Conservation (phyloP, 2,888 invertebrate species). For the Polydrusus cervinus region DNA sequence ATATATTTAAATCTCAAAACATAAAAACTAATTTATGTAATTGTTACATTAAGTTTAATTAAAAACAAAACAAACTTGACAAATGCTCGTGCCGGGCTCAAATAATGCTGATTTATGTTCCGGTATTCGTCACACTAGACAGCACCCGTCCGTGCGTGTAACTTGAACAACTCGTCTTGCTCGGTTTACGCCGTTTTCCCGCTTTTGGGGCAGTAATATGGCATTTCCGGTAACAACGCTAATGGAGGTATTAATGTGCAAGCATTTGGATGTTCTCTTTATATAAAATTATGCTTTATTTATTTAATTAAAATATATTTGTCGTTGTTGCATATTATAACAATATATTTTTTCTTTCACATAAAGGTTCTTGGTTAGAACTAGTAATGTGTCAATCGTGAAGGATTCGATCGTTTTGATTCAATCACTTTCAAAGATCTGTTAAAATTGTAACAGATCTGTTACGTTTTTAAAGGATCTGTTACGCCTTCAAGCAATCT, state of each 20-base stretch:
- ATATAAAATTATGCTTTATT: not conserved
- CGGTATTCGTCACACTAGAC: conserved; percentile 43
- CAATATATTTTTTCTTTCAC: not conserved
- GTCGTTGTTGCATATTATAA: not conserved
- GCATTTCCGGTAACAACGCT: conserved; percentile 33
- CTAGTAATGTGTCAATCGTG: too few species aligned
- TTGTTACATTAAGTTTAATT: conserved; percentile 37
- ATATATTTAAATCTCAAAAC: conserved; percentile 6
- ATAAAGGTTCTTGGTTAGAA: too few species aligned
- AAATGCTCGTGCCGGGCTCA: conserved; percentile 34
- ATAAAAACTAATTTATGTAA: conserved; percentile 14
- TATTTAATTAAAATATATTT: conserved; percentile 3
- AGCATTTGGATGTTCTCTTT: conserved; percentile 8
- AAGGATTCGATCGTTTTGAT: too few species aligned
- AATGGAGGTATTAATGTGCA: conserved; percentile 18
- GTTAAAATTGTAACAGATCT: too few species aligned
- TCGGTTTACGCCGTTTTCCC: conserved; percentile 53
- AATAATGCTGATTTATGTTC: conserved; percentile 44
- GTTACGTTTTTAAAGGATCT: too few species aligned
- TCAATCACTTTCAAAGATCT: too few species aligned
- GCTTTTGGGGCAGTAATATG: conserved; percentile 49
- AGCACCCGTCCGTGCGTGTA: conserved; percentile 33
- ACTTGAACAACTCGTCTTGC: conserved; percentile 40
- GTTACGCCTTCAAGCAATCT: too few species aligned
- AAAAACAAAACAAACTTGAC: conserved; percentile 37